Evolutionary conservation across 1,140 invertebrate species (phyloP).

Genomic region (Nasonia longicornis): DNA sequence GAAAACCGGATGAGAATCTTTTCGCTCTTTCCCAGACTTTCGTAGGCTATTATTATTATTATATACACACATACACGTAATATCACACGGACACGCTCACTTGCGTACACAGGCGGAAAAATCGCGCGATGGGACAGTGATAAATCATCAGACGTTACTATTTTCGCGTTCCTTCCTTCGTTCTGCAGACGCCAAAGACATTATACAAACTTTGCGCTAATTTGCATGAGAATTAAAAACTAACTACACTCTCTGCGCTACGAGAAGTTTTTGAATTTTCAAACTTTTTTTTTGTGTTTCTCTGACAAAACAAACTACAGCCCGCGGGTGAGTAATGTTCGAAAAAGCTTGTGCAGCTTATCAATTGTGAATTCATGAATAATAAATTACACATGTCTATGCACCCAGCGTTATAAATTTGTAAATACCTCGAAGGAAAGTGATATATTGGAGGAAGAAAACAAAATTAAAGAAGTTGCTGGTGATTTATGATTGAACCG

Average conservation of each 20-base stretch:
- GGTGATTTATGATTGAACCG: slow-evolving; percentile 39
- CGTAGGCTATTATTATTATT: not conserved
- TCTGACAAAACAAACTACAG: no score
- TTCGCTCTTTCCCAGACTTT: slow-evolving; percentile 45
- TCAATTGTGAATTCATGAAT: no score
- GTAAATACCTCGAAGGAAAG: no score
- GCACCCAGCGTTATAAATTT: no score
- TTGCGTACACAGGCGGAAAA: slow-evolving; percentile 26
- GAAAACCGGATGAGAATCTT: not conserved
- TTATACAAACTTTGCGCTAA: not conserved
- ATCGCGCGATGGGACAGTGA: slow-evolving; percentile 37
- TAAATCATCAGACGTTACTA: slow-evolving; percentile 36
- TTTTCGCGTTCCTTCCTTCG: slow-evolving; percentile 18
- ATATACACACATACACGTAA: no score
- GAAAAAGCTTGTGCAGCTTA: no score
- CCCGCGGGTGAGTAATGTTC: no score
- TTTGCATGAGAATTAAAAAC: slow-evolving; percentile 11
- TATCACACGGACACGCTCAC: no score
- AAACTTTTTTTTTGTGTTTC: no score
- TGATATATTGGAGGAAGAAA: not conserved
- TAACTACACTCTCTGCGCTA: no score
- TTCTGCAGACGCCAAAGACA: not conserved
- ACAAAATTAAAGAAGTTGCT: not conserved
- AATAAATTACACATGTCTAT: no score
- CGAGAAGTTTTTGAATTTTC: no score